Percentiles rank a stretch among this genome's conserved stretches.
Evolutionary conservation across 2,888 invertebrate species (phyloP).

Genomic region (Orchesellides sinensis): DNA sequence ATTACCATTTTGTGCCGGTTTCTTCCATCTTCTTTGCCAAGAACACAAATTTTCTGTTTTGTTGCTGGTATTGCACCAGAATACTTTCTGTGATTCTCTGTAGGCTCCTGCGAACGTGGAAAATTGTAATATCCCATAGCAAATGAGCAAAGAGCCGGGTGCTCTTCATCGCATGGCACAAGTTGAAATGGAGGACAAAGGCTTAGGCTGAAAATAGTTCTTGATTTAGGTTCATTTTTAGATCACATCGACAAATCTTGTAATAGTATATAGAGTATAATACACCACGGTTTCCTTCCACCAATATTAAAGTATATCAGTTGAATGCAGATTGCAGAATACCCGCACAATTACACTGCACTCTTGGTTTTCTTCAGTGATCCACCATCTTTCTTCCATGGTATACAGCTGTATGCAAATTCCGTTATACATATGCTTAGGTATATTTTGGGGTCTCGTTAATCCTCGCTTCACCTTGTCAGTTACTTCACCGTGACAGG

Average conservation of each 20-base stretch:
- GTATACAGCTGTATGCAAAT: neutral
- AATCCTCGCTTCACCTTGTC: slow-evolving; percentile 22
- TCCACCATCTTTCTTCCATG: too few relatives aligned
- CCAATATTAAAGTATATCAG: neutral
- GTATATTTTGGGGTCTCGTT: neutral
- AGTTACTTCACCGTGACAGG: slow-evolving; percentile 22
- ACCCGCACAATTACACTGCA: neutral
- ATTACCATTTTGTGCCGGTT: neutral
- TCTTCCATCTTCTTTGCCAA: neutral
- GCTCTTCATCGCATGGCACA: slow-evolving; percentile 53
- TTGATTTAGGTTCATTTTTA: slow-evolving; percentile 73
- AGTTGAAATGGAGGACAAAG: slow-evolving; percentile 70
- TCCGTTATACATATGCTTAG: neutral
- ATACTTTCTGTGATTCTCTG: too few relatives aligned
- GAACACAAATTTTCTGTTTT: neutral
- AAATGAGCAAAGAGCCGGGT: slow-evolving; percentile 58
- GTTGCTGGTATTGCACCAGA: neutral
- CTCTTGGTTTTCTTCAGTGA: neutral
- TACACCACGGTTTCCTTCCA: too few relatives aligned
- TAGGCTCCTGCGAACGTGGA: too few relatives aligned
- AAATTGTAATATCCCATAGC: too few relatives aligned
- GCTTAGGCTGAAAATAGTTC: slow-evolving; percentile 73
- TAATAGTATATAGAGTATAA: neutral
- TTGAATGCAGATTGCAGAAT: neutral
- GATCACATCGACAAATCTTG: slow-evolving; percentile 53